Evolutionary conservation across 1,140 invertebrate species (phyloP).

Genomic region (Palaemon carinicauda): DNA sequence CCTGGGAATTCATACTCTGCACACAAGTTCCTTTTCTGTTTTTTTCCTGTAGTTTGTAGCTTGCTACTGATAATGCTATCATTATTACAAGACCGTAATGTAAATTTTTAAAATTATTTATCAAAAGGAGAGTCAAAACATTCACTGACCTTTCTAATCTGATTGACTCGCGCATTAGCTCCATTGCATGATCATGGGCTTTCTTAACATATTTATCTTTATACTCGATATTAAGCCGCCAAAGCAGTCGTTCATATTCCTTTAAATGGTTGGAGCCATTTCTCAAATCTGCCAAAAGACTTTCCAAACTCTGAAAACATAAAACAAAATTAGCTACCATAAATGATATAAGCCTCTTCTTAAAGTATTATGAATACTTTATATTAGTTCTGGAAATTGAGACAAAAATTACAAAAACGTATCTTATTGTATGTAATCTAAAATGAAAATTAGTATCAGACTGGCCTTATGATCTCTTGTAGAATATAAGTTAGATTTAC

Average conservation of each 20-base stretch:
- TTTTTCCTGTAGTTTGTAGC: too few relatives aligned
- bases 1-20: too few relatives aligned
- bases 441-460: too few relatives aligned
- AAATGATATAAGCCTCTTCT: neutral
- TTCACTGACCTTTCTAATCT: conserved; percentile 69
- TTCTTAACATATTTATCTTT: conserved; percentile 73
- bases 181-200: conserved; percentile 74
- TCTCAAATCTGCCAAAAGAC: conserved; percentile 15
- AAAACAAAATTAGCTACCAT: neutral
- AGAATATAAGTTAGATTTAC: too few relatives aligned
- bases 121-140: neutral
- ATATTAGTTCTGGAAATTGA: too few relatives aligned
- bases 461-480: too few relatives aligned
- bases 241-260: conserved; percentile 66
- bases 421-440: too few relatives aligned
- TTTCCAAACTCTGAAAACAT: conserved; percentile 16
- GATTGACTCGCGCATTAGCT: conserved; percentile 72
- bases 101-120: neutral
- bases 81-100: neutral
- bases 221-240: conserved; percentile 74
- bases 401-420: too few relatives aligned
- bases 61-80: neutral
- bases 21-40: too few relatives aligned
- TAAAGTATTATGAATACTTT: too few relatives aligned
- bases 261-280: conserved; percentile 29